Percentiles rank a stretch among this genome's conserved stretches.
These are phyloP conservation scores for Gila robusta DNA, from an alignment of 2,797 vertebrate species.

Conservation along the genomic window DNA sequence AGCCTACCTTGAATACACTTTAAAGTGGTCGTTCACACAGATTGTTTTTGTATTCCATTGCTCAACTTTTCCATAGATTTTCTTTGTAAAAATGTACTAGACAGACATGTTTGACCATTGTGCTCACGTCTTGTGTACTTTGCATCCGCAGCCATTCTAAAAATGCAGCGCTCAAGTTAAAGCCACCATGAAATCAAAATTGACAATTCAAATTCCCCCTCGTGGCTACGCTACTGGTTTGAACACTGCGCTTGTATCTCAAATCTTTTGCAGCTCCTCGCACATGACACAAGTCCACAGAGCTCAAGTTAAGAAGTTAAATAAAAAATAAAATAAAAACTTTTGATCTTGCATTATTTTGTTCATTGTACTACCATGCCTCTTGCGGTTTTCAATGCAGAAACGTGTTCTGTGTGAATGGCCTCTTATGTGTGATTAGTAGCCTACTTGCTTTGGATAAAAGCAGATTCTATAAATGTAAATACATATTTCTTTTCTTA, in stretches of 20 bases:
- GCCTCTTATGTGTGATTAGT: not conserved
- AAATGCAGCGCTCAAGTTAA: not conserved
- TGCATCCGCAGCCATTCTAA: not conserved
- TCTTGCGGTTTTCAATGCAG: not conserved
- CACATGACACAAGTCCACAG: not conserved
- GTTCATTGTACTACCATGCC: not conserved
- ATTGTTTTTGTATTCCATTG: not conserved
- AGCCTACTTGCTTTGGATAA: not conserved
- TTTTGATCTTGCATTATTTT: not conserved
- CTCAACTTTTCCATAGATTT: not conserved
- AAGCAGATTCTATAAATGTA: not conserved
- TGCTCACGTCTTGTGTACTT: not conserved
- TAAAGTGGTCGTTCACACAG: not conserved
- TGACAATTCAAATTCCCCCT: too few relatives aligned
- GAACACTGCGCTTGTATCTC: not conserved
- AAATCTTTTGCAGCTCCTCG: not conserved
- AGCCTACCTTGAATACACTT: not conserved
- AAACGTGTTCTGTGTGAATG: not conserved
- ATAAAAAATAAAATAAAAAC: too few relatives aligned
- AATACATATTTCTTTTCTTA: not conserved
- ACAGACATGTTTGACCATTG: not conserved
- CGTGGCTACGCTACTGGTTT: too few relatives aligned
- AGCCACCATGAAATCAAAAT: too few relatives aligned
- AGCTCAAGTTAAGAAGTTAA: not conserved
- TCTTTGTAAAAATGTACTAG: not conserved